phyloP scores from a whole-genome alignment of 2,113 vertebrate genomes.

The Poeciliopsis turrubarensis region DNA sequence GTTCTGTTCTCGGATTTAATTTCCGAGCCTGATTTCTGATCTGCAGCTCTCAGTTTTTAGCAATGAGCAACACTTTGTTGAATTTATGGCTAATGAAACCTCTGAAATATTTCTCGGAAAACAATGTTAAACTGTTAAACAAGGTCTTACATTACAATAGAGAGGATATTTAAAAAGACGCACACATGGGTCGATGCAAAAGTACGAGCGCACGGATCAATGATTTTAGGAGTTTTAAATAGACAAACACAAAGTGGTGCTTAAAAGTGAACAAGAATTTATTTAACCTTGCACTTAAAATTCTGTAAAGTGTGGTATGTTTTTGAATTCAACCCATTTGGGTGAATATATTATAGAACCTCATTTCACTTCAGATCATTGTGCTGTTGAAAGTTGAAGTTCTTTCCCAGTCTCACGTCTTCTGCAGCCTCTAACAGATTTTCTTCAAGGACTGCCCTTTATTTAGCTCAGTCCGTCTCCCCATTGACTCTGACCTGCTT shows the following conservation, averaged over 20 bases:
- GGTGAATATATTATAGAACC: neutral
- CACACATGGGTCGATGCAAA: neutral
- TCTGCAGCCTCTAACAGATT: no score
- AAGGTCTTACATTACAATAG: neutral
- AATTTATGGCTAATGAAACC: neutral
- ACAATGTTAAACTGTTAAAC: no score
- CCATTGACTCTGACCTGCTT: no score
- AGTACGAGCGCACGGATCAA: neutral
- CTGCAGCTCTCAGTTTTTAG: conserved; percentile 1
- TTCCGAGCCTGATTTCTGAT: conserved; percentile 3
- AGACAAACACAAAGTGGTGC: neutral
- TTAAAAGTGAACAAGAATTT: neutral
- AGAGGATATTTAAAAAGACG: neutral
- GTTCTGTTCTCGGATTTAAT: conserved; percentile 13
- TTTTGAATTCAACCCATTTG: no score
- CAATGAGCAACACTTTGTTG: neutral
- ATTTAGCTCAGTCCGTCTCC: no score
- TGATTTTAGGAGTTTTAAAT: neutral
- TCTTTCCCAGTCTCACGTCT: no score
- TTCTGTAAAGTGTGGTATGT: neutral
- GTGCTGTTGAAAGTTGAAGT: neutral
- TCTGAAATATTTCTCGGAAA: neutral
- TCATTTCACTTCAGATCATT: neutral
- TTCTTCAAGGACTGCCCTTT: no score
- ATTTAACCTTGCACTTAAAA: neutral